Evolutionary conservation across 1,140 invertebrate species (phyloP), one percentile per base, ranked within the genome.

Genomic region (Caerostris extrusa): DNA sequence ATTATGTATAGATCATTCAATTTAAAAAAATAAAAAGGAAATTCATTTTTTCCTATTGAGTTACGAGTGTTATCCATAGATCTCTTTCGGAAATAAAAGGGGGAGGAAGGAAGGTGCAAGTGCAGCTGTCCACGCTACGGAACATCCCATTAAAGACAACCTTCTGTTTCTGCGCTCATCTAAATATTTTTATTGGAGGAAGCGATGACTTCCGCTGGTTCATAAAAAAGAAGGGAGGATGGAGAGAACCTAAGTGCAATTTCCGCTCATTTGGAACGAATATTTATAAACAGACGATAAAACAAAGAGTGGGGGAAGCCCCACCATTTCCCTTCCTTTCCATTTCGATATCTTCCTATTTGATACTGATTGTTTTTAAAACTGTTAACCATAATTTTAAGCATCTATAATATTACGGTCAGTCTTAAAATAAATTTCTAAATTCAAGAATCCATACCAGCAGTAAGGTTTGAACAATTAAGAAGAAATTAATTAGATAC

Each of bases 141-240:
- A 12, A 12, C 10, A 50, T 4, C 61, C 60, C 50, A 53, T 88
- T 88, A 57, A 67, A 64, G 7, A 71, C 7, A 12, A 50, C 12
- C 60, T 50, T 34, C 8, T 77, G 50, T 77, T 50, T 57, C 85
- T 85, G 55, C 34, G 7, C 50, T 88, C 19, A 55, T 61, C 86
- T 88, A 88, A 88, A 88, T 88, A 88, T 88, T 88, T 64, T 88
- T 57, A 88, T 88, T 85, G 83, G 19, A 85, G 83, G 56, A 64
- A 61, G 86, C 10, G 86, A n/a, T 17, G 14, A 34, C 60, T 88
- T 88, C 86, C 86, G 86, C 17, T 88, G 14, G 60, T 64, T 64
- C 86, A 61, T 64, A 64, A 88, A 88, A 88, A n/a, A 50, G 14
- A 64, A 55, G 71, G 19, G 83, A 86, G 83, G 7, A 81, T 50